Evolutionary conservation across 1,140 invertebrate species (phyloP).

Genomic region (Contarinia nasturtii): DNA sequence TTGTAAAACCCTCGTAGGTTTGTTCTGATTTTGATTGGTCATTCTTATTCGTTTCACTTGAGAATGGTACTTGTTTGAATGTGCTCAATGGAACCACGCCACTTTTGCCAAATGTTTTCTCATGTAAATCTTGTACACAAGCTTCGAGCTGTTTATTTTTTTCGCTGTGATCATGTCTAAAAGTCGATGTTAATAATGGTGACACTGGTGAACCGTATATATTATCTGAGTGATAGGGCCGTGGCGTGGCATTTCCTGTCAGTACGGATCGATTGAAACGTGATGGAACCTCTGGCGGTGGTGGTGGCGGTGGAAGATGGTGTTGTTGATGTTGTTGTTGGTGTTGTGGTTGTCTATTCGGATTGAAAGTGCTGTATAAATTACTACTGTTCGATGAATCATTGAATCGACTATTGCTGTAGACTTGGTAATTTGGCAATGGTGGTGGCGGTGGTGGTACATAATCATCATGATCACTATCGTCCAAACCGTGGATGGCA

Average conservation of each 20-base stretch:
- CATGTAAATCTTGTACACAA: slow-evolving; percentile 21
- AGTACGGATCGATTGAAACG: slow-evolving; percentile 18
- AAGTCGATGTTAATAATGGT: background rate
- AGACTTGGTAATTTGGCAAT: background rate
- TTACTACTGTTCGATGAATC: background rate
- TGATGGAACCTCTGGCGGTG: slow-evolving; percentile 16
- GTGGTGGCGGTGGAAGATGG: slow-evolving; percentile 13
- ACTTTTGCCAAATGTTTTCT: slow-evolving; percentile 22
- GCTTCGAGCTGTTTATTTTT: slow-evolving; percentile 11
- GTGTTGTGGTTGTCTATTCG: slow-evolving; percentile 8
- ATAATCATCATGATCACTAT: slow-evolving; percentile 29
- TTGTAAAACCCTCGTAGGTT: slow-evolving; percentile 37
- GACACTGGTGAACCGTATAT: background rate
- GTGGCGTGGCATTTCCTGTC: slow-evolving; percentile 23
- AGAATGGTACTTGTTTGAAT: slow-evolving; percentile 1
- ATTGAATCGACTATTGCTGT: background rate
- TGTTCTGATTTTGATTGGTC: slow-evolving; percentile 18
- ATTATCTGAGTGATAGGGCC: slow-evolving; percentile 13
- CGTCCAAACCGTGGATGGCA: slow-evolving; percentile 32
- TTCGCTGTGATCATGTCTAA: background rate
- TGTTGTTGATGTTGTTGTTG: slow-evolving; percentile 16
- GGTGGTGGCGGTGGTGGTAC: background rate
- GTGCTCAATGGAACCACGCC: slow-evolving; percentile 19
- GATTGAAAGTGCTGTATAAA: slow-evolving; percentile 10
- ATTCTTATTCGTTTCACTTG: background rate